These are phyloP conservation scores for Mastacembelus armatus DNA, from an alignment of 2,797 vertebrate species.

Conservation along the genomic window DNA sequence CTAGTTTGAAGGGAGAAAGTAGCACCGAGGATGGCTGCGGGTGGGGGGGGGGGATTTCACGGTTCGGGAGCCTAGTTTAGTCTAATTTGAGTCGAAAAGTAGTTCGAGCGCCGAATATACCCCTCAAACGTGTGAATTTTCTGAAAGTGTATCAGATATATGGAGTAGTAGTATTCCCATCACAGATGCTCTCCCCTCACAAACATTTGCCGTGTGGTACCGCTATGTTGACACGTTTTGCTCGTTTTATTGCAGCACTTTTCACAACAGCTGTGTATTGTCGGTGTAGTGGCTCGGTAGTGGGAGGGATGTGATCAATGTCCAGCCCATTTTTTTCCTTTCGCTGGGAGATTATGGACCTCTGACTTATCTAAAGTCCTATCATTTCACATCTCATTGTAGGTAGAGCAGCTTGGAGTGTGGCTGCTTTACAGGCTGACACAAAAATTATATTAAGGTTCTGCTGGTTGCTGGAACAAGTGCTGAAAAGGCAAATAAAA, in stretches of 20 bases:
- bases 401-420: neutral
- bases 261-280: neutral
- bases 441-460: neutral
- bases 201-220: neutral
- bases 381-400: slow-evolving; percentile 16
- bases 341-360: slow-evolving; percentile 1
- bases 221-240: neutral
- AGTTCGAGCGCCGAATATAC: neutral
- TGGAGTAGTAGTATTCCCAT: neutral
- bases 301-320: slow-evolving; percentile 31
- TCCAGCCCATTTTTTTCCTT: slow-evolving; percentile 10
- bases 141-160: rapidly evolving
- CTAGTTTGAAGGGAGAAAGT: neutral
- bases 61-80: neutral
- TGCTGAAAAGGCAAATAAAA: neutral
- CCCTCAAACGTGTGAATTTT: neutral
- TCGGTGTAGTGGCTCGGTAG: neutral
- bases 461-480: neutral
- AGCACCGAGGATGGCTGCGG: slow-evolving; percentile 1
- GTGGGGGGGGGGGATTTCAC: slow-evolving; percentile 16
- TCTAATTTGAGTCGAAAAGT: neutral
- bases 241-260: neutral
- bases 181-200: too few relatives aligned
- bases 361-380: slow-evolving; percentile 9
- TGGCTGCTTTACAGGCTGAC: neutral